A percentile compares a stretch with the other conserved stretches of the same genome.
These are phyloP conservation scores for Acipenser transmontanus DNA, from an alignment of 2,797 vertebrate species.

Conservation along the genomic window DNA sequence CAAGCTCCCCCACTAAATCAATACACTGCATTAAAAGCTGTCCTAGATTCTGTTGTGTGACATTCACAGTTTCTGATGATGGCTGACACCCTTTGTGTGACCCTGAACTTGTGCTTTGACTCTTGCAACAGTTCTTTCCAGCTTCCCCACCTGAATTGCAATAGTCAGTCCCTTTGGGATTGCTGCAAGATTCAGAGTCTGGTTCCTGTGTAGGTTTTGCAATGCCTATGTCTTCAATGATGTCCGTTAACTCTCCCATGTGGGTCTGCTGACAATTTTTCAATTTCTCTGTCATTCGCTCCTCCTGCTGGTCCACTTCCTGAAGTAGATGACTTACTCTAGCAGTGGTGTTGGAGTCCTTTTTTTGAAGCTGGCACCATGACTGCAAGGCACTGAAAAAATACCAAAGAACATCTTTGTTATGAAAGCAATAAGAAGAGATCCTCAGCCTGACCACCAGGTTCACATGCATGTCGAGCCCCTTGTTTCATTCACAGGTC, in stretches of 20 bases:
- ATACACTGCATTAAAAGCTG: constrained; percentile 60
- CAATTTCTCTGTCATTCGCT: constrained; percentile 55
- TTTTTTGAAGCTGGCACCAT: constrained; percentile 73
- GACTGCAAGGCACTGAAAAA: constrained; percentile 73
- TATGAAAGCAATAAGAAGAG: constrained; percentile 33
- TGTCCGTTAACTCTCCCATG: constrained; percentile 64
- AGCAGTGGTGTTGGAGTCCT: constrained; percentile 46
- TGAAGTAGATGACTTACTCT: constrained; percentile 69
- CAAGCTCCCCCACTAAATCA: constrained; percentile 62
- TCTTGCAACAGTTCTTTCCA: constrained; percentile 14
- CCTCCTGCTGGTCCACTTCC: constrained; percentile 64
- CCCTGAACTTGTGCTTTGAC: background rate
- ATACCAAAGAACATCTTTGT: constrained; percentile 37
- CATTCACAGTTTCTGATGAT: constrained; percentile 23
- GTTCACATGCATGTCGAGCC: background rate
- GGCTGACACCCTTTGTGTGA: constrained; percentile 15
- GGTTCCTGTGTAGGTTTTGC: constrained; percentile 4
- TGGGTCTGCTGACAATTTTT: constrained; percentile 47
- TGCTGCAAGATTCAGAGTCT: constrained; percentile 15
- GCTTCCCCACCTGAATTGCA: constrained; percentile 16
- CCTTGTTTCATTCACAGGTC: no score
- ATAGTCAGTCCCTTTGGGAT: constrained; percentile 22
- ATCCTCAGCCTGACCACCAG: constrained; percentile 1
- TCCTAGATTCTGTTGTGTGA: constrained; percentile 40
- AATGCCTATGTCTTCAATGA: constrained; percentile 74